A percentile compares a stretch with the other conserved stretches of the same genome.
Conservation (phyloP, 2,113 vertebrate species). For the Oreochromis tanganicae region DNA sequence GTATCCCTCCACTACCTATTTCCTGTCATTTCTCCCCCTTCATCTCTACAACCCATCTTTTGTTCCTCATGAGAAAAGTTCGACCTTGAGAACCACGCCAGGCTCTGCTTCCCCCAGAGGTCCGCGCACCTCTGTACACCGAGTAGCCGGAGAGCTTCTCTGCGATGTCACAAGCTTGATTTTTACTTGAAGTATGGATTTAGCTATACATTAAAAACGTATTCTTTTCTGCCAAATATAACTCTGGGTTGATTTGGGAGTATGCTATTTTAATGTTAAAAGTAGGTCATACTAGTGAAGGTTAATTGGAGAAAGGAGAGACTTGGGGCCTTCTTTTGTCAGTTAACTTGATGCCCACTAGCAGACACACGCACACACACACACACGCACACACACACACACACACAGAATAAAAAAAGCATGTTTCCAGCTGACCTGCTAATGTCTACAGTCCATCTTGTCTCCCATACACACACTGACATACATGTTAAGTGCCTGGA, state of each 20-base stretch:
- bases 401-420: neutral
- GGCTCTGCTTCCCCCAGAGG: neutral
- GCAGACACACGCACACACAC: neutral
- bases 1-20: neutral
- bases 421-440: constrained; percentile 14
- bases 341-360: constrained; percentile 7
- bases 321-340: constrained; percentile 12
- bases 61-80: constrained; percentile 39
- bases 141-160: neutral
- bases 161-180: neutral
- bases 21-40: neutral
- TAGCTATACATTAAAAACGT: neutral
- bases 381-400: neutral
- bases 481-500: neutral
- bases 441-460: constrained; percentile 11
- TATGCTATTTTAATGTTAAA: constrained; percentile 45
- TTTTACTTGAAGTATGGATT: neutral
- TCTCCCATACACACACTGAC: neutral
- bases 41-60: constrained; percentile 6
- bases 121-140: neutral
- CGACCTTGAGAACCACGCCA: constrained; percentile 16
- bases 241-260: constrained; percentile 7
- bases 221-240: constrained; percentile 30
- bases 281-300: constrained; percentile 54
- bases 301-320: constrained; percentile 55